Evolutionary conservation across 2,888 invertebrate species (phyloP).

Genomic region (Didymodactylos carnosus): DNA sequence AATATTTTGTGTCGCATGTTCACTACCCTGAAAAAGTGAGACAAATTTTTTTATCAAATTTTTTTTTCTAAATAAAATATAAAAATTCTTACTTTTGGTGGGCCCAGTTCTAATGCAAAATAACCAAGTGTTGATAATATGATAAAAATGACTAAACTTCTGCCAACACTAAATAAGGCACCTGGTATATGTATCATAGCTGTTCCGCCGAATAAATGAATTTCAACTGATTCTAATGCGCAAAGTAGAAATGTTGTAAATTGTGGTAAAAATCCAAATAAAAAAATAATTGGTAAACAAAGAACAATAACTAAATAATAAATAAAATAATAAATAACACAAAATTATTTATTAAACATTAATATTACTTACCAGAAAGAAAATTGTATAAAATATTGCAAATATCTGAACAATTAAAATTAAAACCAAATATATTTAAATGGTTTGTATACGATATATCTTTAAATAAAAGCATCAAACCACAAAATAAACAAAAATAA

Average conservation of each 20-base stretch:
- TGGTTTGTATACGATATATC: background rate
- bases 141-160: background rate
- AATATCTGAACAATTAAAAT: background rate
- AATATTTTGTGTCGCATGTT: conserved; percentile 63
- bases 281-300: conserved; percentile 78
- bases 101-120: background rate
- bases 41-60: background rate
- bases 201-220: conserved; percentile 45
- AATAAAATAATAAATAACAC: conserved; percentile 16
- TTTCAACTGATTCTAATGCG: conserved; percentile 63
- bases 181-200: background rate
- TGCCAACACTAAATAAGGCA: background rate
- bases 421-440: background rate
- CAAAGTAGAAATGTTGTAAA: conserved; percentile 91
- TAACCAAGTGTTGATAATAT: background rate
- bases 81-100: background rate
- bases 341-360: background rate
- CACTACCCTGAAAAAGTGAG: conserved; percentile 8
- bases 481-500: conserved; percentile 65
- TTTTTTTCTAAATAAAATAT: background rate
- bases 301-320: conserved; percentile 59
- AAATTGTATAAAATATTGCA: background rate
- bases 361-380: background rate
- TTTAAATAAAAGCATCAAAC: conserved; percentile 32
- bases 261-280: conserved; percentile 78